These are phyloP conservation scores for Erpornis zantholeuca DNA, from an alignment of 2,113 vertebrate species.

Conservation along the genomic window DNA sequence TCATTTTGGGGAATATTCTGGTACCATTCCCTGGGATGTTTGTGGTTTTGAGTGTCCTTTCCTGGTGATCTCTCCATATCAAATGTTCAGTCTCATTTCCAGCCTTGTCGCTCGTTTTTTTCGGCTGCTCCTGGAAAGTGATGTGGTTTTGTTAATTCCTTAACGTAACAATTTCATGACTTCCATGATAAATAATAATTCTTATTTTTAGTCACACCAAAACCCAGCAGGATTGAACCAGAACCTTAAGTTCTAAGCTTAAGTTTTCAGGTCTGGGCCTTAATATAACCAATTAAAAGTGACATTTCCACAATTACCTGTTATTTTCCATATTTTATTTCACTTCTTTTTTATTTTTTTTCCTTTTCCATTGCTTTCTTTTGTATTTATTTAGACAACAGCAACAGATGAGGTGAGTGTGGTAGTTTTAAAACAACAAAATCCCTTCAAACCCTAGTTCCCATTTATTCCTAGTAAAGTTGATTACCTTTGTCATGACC, in stretches of 20 bases:
- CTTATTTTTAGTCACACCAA: background rate
- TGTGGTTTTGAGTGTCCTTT: background rate
- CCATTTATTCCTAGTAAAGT: background rate
- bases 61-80: rapidly evolving
- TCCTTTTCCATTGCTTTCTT: background rate
- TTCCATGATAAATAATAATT: too few relatives aligned
- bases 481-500: background rate
- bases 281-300: background rate
- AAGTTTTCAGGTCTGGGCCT: background rate
- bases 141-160: rapidly evolving
- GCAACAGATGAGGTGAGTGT: constrained; percentile 47
- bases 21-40: background rate
- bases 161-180: rapidly evolving
- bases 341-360: background rate
- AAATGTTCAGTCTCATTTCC: background rate
- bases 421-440: background rate
- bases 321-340: background rate
- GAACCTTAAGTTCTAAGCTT: background rate
- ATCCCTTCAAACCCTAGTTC: background rate
- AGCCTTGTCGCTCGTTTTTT: background rate
- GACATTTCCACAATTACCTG: background rate
- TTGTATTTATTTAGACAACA: constrained; percentile 33
- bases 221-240: background rate
- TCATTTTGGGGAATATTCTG: background rate
- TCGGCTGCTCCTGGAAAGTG: rapidly evolving